Evolutionary conservation across 2,888 invertebrate genomes (phyloP), one percentile per base, ranked within the genome.

Genomic region (Pasiphila rectangulata): DNA sequence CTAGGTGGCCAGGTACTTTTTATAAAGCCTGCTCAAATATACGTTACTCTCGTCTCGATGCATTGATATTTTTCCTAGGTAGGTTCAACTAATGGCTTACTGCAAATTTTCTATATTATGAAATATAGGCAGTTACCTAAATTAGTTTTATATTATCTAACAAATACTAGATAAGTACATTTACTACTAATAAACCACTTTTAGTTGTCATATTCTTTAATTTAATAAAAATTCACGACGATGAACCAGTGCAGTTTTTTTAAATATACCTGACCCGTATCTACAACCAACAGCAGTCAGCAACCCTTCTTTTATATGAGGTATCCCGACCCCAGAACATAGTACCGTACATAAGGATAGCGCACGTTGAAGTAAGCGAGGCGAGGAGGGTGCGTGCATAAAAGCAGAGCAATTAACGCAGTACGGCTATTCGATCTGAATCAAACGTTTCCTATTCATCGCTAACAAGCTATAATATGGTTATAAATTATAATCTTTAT

Each of bases 401-500:
- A 64, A 62, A 51, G 59, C 48, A 27, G 53, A 56, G 72, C 63
- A 70, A 70, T 70, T 70, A 70, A 64, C 63, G 65, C 57, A 60
- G 48, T 24, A 57, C 54, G 44, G 51, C 57, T 54, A 61, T 56
- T 2, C 29, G 35, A 29, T 13, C 23, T 47, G 30, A 36, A 24
- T 40, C 36, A 44, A 40, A 49, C 17, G 29, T 25, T 17, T 48
- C 21, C 34, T 41, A 40, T 41, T 36, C 36, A 43, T 10, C 10
- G 27, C 43, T 37, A 38, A 19, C 29, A 30, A 46, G 24, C 30
- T 35, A 43, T 46, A 37, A 15, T n/a, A n/a, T n/a, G n/a, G n/a
- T n/a, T n/a, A n/a, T n/a, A n/a, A n/a, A n/a, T n/a, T n/a, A n/a
- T n/a, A n/a, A n/a, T n/a, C n/a, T n/a, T n/a, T n/a, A n/a, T n/a